Evolutionary conservation across 2,888 invertebrate genomes (phyloP), one percentile per base, ranked within the genome.

Genomic region (Aphodius granarius): DNA sequence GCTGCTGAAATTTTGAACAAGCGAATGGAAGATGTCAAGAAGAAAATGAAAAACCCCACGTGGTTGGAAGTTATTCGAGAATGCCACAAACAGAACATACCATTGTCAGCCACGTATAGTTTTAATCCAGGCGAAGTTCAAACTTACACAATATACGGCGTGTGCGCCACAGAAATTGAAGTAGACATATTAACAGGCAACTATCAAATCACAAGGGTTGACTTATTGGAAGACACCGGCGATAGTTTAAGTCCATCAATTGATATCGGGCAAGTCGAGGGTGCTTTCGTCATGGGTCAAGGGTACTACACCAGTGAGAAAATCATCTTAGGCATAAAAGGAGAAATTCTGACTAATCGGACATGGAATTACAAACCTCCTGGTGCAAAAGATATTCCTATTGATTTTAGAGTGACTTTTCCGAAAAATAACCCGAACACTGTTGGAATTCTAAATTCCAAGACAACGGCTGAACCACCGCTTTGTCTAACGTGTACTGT

Each of bases 331-430:
- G 91, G 93, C 79, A 87, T 89, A 13, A 76, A 83, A 13, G 96
- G 95, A 0, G 88, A 90, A 80, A 84, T 94, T 3, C 88, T 93
- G 5, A 95, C 95, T 0, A 91, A 93, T 81, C 90, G 94, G 72
- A 95, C 95, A 2, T 96, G 95, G 96, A 93, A 90, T 71, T 95
- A 95, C 82, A 94, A 94, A 81, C 91, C 92, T 1, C 94, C 94
- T 0, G 94, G 94, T 0, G 90, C 91, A 0, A 94, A 93, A 83
- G 95, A 95, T 80, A 94, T 95, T 81, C 94, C 95, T 0, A 89
- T 91, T 18, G 94, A 95, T 85, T 92, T 95, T 80, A 90, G 94
- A 78, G 88, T 95, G 3, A 91, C 91, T 78, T 90, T 95, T 78
- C 87, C 91, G 63, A 90, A 91, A 79, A 92, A 93, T 82, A 89